phyloP scores from a whole-genome alignment of 2,888 invertebrate species.

The Heliconius sara region DNA sequence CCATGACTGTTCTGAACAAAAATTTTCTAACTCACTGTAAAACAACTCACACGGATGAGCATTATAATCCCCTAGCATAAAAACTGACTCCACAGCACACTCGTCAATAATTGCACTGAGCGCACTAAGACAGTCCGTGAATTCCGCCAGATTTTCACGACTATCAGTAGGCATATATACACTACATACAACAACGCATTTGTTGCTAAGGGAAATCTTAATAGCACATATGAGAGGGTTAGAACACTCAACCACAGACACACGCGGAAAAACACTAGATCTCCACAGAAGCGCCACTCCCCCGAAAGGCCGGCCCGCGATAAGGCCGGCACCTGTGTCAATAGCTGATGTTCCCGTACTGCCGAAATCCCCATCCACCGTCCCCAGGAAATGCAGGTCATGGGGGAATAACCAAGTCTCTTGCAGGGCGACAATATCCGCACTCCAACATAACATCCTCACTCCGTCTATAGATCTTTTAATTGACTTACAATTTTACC shows the following conservation, averaged over 20 bases:
- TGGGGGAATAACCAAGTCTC: neutral
- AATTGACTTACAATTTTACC: no score
- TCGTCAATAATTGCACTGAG: slow-evolving; percentile 17
- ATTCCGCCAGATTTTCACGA: no score
- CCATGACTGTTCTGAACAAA: slow-evolving; percentile 20
- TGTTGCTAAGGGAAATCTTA: slow-evolving; percentile 6
- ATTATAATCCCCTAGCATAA: neutral
- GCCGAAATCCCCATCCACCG: no score
- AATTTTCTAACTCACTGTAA: neutral
- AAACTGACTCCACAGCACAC: slow-evolving; percentile 7
- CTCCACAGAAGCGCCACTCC: no score
- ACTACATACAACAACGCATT: slow-evolving; percentile 9
- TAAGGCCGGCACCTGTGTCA: no score
- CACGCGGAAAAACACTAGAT: slow-evolving; percentile 1
- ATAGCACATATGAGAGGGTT: slow-evolving; percentile 7
- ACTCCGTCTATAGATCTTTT: no score
- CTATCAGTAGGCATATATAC: neutral
- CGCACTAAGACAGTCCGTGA: neutral
- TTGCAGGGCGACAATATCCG: no score
- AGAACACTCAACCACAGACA: slow-evolving; percentile 7
- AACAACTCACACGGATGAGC: no score
- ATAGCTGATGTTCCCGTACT: no score
- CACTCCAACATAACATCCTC: no score
- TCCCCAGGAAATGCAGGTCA: no score
- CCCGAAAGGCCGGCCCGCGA: no score